A percentile compares a stretch with the other conserved stretches of the same genome.
Evolutionary conservation across 92 coral and sea anemone species (phyloP).

Genomic region (Micromussa lordhowensis): DNA sequence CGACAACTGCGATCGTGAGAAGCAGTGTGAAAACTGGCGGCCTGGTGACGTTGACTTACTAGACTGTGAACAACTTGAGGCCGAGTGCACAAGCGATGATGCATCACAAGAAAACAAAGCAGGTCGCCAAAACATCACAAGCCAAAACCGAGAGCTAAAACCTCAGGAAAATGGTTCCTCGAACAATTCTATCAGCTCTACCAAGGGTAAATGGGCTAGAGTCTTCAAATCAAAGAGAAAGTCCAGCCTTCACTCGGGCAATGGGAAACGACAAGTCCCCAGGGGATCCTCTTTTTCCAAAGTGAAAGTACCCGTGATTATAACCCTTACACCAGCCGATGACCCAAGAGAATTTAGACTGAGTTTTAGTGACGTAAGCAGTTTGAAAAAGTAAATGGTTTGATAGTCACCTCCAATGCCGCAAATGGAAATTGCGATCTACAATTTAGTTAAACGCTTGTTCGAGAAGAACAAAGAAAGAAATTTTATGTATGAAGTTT

Average conservation of each 20-base stretch:
- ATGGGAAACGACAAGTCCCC: not conserved
- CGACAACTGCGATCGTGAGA: not conserved
- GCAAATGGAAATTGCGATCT: not conserved
- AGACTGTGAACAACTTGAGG: conserved; percentile 3
- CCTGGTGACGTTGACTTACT: not conserved
- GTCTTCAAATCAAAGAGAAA: not conserved
- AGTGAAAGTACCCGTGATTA: conserved; percentile 14
- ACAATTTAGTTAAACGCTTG: too few relatives aligned
- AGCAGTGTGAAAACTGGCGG: not conserved
- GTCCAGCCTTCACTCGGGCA: not conserved
- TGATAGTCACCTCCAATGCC: not conserved
- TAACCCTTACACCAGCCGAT: conserved; percentile 44
- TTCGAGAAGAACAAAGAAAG: too few relatives aligned
- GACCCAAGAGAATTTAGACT: conserved; percentile 22
- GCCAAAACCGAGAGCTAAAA: not conserved
- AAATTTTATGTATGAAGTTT: too few relatives aligned
- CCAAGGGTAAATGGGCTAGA: not conserved
- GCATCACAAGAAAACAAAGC: not conserved
- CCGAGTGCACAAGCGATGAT: not conserved
- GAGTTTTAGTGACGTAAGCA: conserved; percentile 36
- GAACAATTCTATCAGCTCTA: not conserved
- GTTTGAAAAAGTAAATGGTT: not conserved
- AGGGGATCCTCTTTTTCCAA: not conserved
- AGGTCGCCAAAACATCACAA: not conserved
- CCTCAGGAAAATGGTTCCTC: not conserved